Evolutionary conservation across 2,888 invertebrate species (phyloP), one percentile per base, ranked within the genome.

Genomic region (Brassicogethes aeneus): DNA sequence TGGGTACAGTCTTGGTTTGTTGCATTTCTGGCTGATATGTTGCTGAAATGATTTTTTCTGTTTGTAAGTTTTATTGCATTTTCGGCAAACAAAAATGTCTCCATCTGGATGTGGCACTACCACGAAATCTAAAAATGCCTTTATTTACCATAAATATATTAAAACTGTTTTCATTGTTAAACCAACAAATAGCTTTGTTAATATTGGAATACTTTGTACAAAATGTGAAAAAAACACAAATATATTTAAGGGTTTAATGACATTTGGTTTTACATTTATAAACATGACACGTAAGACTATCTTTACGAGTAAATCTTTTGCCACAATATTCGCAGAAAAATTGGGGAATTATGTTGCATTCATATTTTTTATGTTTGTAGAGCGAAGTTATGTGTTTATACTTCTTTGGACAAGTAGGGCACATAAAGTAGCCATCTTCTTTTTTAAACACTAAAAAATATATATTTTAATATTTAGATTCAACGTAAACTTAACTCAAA

Each of bases 361-460:
- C 42, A n/a, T 39, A 55, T 31, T 54, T 53, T 33, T 44, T 37
- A 34, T 55, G 55, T 17, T 51, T 53, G 17, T 43, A 42, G 36
- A 48, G 30, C 8, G 56, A 66, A 66, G 64, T 42, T 23, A 50
- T 16, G 62, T 62, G 37, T 60, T 64, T 30, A 65, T 65, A 15
- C 56, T 57, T 40, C 48, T 56, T 42, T 61, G 44, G 45, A 39
- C 55, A 55, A 8, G 38, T 42, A 12, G 39, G 39, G 39, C 52
- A 47, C 13, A 37, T 30, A 37, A 23, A 23, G 5, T 7, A 7
- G 5, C 23, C 23, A 10, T 23, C 23, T 10, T 7, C 5, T 23
- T 23, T 23, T 23, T 23, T 23, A 5, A 10, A 10, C 5, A 5
- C 23, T 23, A 10, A 5, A 23, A 23, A 23, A 7, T 5, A 23